phyloP scores from a whole-genome alignment of 2,888 invertebrate genomes.

The Cosmorhoe ocellata region DNA sequence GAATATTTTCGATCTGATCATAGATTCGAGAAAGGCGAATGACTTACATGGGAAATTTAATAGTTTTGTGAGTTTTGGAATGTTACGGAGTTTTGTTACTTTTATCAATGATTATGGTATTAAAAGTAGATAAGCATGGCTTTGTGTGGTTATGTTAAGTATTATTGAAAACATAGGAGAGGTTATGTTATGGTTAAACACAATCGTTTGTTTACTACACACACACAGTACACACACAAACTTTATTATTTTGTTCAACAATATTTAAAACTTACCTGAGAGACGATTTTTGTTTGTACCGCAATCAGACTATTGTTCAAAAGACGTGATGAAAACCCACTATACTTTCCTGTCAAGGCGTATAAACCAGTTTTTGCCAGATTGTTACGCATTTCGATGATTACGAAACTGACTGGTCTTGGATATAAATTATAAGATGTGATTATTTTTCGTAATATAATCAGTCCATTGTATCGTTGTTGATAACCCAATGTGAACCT shows the following conservation, averaged over 20 bases:
- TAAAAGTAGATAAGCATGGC: slow-evolving; percentile 4
- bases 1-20: no score
- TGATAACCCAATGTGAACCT: slow-evolving; percentile 78
- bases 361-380: slow-evolving; percentile 50
- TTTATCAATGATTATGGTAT: no score
- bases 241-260: no score
- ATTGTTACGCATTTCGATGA: slow-evolving; percentile 58
- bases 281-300: slow-evolving; percentile 57
- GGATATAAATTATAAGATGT: slow-evolving; percentile 38
- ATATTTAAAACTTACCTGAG: slow-evolving; percentile 54
- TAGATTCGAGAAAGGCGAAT: no score
- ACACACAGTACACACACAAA: no score
- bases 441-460: slow-evolving; percentile 49
- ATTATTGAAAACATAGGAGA: no score
- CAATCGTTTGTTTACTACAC: no score
- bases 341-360: slow-evolving; percentile 43
- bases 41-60: no score
- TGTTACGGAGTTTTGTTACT: no score
- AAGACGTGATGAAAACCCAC: slow-evolving; percentile 38
- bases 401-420: slow-evolving; percentile 32
- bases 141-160: no score
- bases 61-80: no score
- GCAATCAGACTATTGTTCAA: slow-evolving; percentile 35
- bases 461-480: slow-evolving; percentile 52
- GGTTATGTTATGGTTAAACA: not conserved